Evolutionary conservation across 2,888 invertebrate genomes (phyloP), one percentile per base, ranked within the genome.

Genomic region (Chloroclystis v-ata): DNA sequence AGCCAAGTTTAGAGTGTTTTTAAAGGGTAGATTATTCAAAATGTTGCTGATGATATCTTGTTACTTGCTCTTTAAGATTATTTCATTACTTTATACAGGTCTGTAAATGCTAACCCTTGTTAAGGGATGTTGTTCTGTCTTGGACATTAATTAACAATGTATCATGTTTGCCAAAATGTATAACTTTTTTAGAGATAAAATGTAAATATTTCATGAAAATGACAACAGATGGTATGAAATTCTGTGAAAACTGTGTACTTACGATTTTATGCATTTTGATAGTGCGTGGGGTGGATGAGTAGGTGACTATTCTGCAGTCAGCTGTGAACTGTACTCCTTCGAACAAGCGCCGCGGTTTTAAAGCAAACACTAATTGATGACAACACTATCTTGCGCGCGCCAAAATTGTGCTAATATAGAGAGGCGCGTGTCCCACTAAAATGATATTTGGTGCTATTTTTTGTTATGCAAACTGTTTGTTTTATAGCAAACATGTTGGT

Each of bases 331-430:
- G 79, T 81, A 67, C 63, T 49, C 42, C 49, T 51, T 16, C 45
- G 43, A 10, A 13, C 24, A 25, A 12, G 40, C 54, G 56, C 44
- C 42, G 52, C 61, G 65, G 54, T 76, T 81, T 63, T 81, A 81
- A 79, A 75, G 61, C 64, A 66, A 59, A 61, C 63, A 56, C 65
- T 69, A 65, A 70, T 71, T 65, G 74, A 65, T 82, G 78, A 67
- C 80, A 77, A 79, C 75, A 82, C 72, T 67, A 59, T 67, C 54
- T 63, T 63, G 47, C 61, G 35, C 54, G 49, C 56, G 57, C 68
- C 71, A 78, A 78, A 63, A 59, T 49, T 60, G 82, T 83, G 85
- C 79, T 86, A 86, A 86, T 83, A 54, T 66, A 68, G 62, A 72
- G 64, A 72, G 65, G 61, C 63, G 59, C 45, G 48, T 60, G 70